phyloP scores from a whole-genome alignment of 2,888 invertebrate genomes.

The Epistrophe grossulariae region DNA sequence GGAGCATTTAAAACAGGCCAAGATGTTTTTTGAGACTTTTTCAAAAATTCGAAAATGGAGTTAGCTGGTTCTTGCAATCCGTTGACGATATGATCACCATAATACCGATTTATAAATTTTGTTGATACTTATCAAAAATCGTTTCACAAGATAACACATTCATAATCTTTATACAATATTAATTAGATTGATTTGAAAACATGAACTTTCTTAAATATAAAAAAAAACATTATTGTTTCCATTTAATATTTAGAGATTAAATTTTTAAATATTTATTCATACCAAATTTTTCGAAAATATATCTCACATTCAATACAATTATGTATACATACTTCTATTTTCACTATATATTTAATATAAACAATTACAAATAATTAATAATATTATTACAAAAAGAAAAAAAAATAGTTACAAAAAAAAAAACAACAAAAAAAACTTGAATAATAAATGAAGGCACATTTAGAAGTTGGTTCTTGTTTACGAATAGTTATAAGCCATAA shows the following conservation, averaged over 20 bases:
- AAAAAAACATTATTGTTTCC: neutral
- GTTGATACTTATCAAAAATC: no score
- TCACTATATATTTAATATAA: conserved; percentile 50
- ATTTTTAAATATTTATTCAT: conserved; percentile 25
- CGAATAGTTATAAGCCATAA: conserved; percentile 19
- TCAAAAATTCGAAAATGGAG: no score
- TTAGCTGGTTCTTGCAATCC: no score
- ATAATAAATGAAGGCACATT: conserved; percentile 68
- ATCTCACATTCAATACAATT: conserved; percentile 48
- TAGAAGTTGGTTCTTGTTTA: conserved; percentile 60
- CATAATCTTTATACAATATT: neutral
- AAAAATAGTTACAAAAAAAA: conserved; percentile 4
- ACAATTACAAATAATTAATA: conserved; percentile 43
- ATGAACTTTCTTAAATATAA: neutral
- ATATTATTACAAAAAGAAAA: conserved; percentile 54
- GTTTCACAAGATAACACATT: no score
- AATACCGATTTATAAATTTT: no score
- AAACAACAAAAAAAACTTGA: conserved; percentile 29
- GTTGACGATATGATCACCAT: no score
- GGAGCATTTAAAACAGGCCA: no score
- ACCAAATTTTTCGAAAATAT: conserved; percentile 19
- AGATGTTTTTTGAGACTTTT: no score
- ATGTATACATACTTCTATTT: neutral
- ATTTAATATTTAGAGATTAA: conserved; percentile 8
- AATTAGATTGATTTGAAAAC: no score